Base-by-base conservation (phyloP, 2,888 invertebrate species). In the Agrochola lota region DNA sequence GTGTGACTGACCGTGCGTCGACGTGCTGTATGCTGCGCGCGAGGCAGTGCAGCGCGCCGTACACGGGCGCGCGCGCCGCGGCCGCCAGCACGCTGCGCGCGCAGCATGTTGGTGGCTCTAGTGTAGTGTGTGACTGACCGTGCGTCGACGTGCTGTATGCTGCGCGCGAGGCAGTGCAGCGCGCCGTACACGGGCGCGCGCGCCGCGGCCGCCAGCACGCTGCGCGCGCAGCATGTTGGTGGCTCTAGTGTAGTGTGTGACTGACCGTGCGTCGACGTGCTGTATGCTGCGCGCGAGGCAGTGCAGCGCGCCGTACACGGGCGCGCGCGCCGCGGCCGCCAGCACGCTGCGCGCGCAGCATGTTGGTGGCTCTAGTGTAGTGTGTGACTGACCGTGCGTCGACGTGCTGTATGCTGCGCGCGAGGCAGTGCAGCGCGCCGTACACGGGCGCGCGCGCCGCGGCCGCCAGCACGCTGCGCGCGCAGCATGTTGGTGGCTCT, bases 241-340 rank as follows among this genome's bases (percentile, higher is more conserved):
- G 40, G 40, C 40, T 40, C 40, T 40, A 40, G 49, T 49, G 49
- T 1, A 17, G 17, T 17, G 49, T 52, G 52, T 52, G 26, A 59
- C 60, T 49, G 2, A 81, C 81, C 55, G 26, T 0, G 89, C 70
- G 69, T 87, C 76, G 0, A 91, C 17, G 0, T 67, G n/a, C 0
- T 92, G 91, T 15, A 98, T 87, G 7, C 98, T 90, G 89, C 97
- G 97, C 71, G 97, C 95, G 52, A 98, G 96, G 86, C 98, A 98
- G 87, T 97, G 97, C 77, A 99, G 92, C 63, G 97, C 94, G 5
- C 98, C 98, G 92, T 98, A 98, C 90, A 98, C 93, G 0, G 98
- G 30, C 91, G 88, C 78, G 95, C 35, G 30, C 30, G 30, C 30
- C 30, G 30, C 30, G 30, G 30, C 30, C 30, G 30, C 30, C 30